Conservation (phyloP, 2,888 invertebrate genomes). For the Troides helena region DNA sequence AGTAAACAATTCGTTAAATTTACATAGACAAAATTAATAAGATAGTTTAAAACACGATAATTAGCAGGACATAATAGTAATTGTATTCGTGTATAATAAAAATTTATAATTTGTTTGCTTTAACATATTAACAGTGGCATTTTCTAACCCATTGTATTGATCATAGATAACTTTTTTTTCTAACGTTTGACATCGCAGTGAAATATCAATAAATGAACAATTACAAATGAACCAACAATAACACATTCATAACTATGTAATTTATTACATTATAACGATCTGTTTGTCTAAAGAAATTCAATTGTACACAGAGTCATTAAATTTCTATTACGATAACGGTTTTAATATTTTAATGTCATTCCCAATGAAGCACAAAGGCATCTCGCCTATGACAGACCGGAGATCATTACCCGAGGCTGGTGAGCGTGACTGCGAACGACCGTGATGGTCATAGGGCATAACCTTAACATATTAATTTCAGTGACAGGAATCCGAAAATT, state of each 20-base stretch:
- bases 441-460: conserved; percentile 23
- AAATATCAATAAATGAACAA: neutral
- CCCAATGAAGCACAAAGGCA: conserved; percentile 27
- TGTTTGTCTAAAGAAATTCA: conserved; percentile 1
- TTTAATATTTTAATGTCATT: conserved; percentile 27
- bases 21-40: no score
- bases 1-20: no score
- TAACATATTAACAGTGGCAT: neutral
- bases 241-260: neutral
- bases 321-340: conserved; percentile 11
- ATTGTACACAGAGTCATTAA: neutral
- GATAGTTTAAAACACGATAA: no score
- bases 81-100: neutral
- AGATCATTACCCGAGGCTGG: conserved; percentile 23
- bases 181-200: neutral
- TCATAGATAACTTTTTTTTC: neutral
- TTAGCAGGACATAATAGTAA: neutral
- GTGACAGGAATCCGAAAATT: neutral
- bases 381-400: conserved; percentile 9
- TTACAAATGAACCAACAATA: neutral
- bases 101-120: neutral
- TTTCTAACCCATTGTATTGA: neutral
- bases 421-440: conserved; percentile 27
- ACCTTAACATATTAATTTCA: conserved; percentile 24
- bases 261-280: neutral